Conservation (phyloP, 1,140 invertebrate species). For the Lucilia cuprina region DNA sequence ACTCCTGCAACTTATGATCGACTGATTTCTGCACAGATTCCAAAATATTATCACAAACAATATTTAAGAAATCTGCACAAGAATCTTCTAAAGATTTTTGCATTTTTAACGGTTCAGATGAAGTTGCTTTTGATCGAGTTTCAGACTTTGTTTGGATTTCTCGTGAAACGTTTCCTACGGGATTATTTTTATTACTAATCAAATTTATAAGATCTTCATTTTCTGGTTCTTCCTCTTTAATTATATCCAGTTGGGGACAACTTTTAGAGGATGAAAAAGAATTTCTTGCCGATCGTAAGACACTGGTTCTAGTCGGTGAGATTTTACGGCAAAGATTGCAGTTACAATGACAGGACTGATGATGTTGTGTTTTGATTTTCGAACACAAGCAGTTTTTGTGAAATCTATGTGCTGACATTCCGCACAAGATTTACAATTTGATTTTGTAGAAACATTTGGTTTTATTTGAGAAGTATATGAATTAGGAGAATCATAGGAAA, state of each 20-base stretch:
- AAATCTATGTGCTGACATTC: no score
- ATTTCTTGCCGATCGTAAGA: neutral
- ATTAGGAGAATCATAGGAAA: no score
- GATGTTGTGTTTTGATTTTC: no score
- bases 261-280: neutral
- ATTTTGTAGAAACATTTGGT: no score
- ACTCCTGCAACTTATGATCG: neutral
- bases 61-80: constrained; percentile 37
- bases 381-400: no score
- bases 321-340: neutral
- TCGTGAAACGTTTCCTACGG: no score
- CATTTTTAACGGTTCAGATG: no score
- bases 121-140: no score
- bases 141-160: no score
- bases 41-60: constrained; percentile 33
- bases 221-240: neutral
- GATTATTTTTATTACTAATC: no score
- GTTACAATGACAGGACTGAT: neutral
- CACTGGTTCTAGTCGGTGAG: neutral
- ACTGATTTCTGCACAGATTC: constrained; percentile 34
- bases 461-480: no score
- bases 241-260: neutral
- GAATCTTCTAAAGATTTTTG: constrained; percentile 36
- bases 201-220: neutral
- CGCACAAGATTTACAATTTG: no score